A percentile compares a stretch with the other conserved stretches of the same genome.
Conservation (phyloP, 92 coral and sea anemone genomes). For the Palythoa heliodiscus region DNA sequence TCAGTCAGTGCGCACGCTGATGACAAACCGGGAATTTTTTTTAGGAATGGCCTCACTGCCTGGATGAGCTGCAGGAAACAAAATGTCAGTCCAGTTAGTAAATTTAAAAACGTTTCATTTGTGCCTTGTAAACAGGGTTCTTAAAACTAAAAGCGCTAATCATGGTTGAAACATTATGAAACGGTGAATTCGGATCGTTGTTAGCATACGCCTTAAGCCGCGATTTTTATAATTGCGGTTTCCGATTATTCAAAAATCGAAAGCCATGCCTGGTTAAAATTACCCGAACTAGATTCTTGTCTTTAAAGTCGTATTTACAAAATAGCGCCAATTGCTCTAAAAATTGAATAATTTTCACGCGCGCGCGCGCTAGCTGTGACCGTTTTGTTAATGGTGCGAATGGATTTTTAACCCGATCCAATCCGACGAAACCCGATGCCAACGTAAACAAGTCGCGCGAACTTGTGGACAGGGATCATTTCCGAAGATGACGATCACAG, state of each 20-base stretch:
- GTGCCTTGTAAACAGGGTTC: too few relatives aligned
- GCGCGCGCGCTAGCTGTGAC: background rate
- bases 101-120: too few relatives aligned
- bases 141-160: too few relatives aligned
- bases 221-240: background rate
- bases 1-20: too few relatives aligned
- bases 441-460: conserved; percentile 36
- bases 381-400: background rate
- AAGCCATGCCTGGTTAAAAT: background rate
- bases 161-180: too few relatives aligned
- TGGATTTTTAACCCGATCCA: background rate
- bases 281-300: background rate
- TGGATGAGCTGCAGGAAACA: too few relatives aligned
- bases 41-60: too few relatives aligned
- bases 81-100: too few relatives aligned
- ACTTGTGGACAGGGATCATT: conserved; percentile 1
- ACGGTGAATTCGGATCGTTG: too few relatives aligned
- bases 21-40: too few relatives aligned
- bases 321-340: background rate
- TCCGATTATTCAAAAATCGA: background rate
- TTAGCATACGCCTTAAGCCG: too few relatives aligned
- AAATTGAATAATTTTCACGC: background rate
- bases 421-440: conserved; percentile 34
- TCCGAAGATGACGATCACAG: conserved; percentile 41
- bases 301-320: background rate